Conservation (phyloP, 2,888 invertebrate genomes). For the Ypsolopha scabrella region DNA sequence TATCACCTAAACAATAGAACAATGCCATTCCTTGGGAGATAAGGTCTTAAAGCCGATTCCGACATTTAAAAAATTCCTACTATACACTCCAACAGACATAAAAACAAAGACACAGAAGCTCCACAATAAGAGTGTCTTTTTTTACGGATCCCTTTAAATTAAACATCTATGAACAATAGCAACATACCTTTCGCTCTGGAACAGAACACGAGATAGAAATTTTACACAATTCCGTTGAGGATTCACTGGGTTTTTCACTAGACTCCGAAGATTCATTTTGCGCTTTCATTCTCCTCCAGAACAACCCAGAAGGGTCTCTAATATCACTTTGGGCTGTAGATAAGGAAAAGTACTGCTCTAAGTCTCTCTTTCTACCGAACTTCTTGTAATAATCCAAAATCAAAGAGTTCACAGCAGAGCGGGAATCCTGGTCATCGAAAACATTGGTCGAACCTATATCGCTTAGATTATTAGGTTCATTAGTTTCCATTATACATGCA, state of each 20-base stretch:
- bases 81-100: no score
- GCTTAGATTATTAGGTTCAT: background rate
- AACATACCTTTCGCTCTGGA: conserved; percentile 22
- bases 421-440: conserved; percentile 14
- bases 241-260: conserved; percentile 43
- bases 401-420: conserved; percentile 44
- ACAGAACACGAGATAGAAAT: conserved; percentile 54
- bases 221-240: conserved; percentile 51
- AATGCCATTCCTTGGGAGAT: no score
- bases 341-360: conserved; percentile 75
- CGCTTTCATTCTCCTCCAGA: conserved; percentile 58
- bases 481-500: conserved; percentile 9
- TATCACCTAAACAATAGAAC: no score
- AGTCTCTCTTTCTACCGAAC: conserved; percentile 74
- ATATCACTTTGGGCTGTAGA: conserved; percentile 55
- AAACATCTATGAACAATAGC: background rate
- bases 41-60: no score
- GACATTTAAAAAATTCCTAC: no score
- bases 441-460: conserved; percentile 4
- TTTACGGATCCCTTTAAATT: background rate
- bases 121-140: no score
- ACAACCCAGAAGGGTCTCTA: conserved; percentile 43
- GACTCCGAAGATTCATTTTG: conserved; percentile 54
- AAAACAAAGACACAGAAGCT: no score
- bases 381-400: conserved; percentile 77